Base-by-base conservation (phyloP, 2,113 vertebrate genomes). In the Strix aluco region DNA sequence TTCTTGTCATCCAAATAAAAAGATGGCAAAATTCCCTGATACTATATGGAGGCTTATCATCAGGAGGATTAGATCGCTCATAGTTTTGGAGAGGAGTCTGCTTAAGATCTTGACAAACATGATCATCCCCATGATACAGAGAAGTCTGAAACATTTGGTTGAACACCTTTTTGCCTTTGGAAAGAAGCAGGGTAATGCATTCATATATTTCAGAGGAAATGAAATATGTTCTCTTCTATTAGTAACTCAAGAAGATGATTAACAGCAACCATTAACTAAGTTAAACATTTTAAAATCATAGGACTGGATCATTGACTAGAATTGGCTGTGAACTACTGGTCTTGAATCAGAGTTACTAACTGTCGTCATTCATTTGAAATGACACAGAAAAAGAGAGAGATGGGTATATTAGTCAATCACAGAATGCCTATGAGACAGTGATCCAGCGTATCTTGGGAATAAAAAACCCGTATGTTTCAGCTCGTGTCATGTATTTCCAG, bases 201-300 rank as follows among this genome's bases (percentile, higher is more conserved):
- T 91, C 36, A 38, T 30, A 47, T 47, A 20, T 16, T 69, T 23
- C 26, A 78, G 47, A 67, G 51, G 89, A 92, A 92, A 88, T 89
- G 51, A 96, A 96, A 86, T 94, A 92, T 80, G 15, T 87, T 96
- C 67, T 90, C 20, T 90, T 95, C 63, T 92, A 38, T 71, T 74
- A 91, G 61, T 67, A 85, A 17, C 42, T 91, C 14, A 10, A 79
- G 44, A 72, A 23, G 8, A 75, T 95, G 94, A 96, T 95, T 96
- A 96, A 96, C 72, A 96, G 69, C 47, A 67, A 87, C 30, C 11
- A 78, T 95, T 95, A 91, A 80, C 62, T 88, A 92, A 86, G 47
- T 89, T 67, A 92, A 96, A 95, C 21, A 84, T 91, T 96, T 97
- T 94, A 38, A 96, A 94, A 89, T 81, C 32, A 27, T 57, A 63